Evolutionary conservation across 2,888 invertebrate species (phyloP).

Genomic region (Microctonus hyperodae): DNA sequence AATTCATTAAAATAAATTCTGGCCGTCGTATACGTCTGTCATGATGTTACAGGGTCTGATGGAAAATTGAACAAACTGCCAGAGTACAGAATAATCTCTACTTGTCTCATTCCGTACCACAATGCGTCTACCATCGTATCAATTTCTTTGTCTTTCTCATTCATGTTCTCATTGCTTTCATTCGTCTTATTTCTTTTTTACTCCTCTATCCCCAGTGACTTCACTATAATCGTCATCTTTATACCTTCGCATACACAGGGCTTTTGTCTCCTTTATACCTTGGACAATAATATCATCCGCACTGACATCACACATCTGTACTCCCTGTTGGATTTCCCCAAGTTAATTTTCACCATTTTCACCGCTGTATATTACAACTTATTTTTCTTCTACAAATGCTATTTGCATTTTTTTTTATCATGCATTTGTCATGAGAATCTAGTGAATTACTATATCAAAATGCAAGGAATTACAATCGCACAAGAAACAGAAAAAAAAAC

Average conservation of each 20-base stretch:
- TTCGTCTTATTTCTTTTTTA: constrained; percentile 22
- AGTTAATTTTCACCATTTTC: constrained; percentile 47
- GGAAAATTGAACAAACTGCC: constrained; percentile 29
- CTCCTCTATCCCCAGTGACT: constrained; percentile 26
- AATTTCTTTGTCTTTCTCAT: constrained; percentile 25
- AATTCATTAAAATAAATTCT: constrained; percentile 58
- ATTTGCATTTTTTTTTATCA: too few species aligned
- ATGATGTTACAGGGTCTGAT: constrained; percentile 42
- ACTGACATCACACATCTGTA: constrained; percentile 1
- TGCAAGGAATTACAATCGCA: too few species aligned
- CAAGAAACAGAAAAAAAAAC: background rate
- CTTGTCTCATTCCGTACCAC: background rate
- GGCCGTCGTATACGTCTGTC: constrained; percentile 47
- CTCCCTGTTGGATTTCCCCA: constrained; percentile 40
- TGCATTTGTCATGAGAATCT: too few species aligned
- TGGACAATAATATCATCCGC: background rate
- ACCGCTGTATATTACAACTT: constrained; percentile 18
- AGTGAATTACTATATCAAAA: too few species aligned
- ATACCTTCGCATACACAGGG: background rate
- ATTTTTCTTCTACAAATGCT: too few species aligned
- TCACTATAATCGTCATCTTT: constrained; percentile 24
- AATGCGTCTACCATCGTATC: constrained; percentile 10
- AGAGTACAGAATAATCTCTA: constrained; percentile 8
- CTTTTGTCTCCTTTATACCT: constrained; percentile 34
- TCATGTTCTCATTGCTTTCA: constrained; percentile 23